These are phyloP conservation scores for Scaptomyza reducta DNA, from an alignment of 2,888 invertebrate genomes.

Conservation along the genomic window DNA sequence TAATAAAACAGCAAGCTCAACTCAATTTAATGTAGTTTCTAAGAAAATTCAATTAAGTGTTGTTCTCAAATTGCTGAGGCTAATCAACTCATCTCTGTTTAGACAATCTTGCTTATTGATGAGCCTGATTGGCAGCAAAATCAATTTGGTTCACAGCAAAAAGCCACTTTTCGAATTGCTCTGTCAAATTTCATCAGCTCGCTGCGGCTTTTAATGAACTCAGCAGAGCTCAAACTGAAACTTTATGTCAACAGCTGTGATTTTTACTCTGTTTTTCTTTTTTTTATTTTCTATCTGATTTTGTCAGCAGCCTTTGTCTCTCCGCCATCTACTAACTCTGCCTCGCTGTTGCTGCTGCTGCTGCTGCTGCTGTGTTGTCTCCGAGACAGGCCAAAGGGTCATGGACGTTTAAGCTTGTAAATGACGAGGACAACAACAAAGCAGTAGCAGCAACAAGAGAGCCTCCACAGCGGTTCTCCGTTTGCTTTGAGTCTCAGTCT, in stretches of 20 bases:
- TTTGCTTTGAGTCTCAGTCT: conserved; percentile 9
- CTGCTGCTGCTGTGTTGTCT: conserved; percentile 6
- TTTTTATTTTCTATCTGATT: conserved; percentile 33
- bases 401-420: conserved; percentile 77
- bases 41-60: background rate
- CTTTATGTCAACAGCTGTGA: conserved; percentile 70
- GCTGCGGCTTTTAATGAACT: conserved; percentile 55
- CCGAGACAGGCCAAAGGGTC: conserved; percentile 74
- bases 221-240: conserved; percentile 50
- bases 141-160: conserved; percentile 17
- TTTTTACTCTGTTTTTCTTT: conserved; percentile 19
- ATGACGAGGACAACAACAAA: conserved; percentile 53
- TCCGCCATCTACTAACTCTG: conserved; percentile 15
- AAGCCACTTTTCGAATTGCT: background rate
- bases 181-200: conserved; percentile 40
- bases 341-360: conserved; percentile 16
- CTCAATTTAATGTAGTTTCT: background rate
- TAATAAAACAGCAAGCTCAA: background rate
- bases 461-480: conserved; percentile 15
- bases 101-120: conserved; percentile 20
- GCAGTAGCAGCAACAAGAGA: conserved; percentile 5
- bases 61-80: too few species aligned
- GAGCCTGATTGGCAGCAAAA: conserved; percentile 20
- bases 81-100: background rate
- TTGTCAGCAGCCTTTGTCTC: conserved; percentile 33